These are phyloP conservation scores for Lycopodina hypogea DNA, from an alignment of 37 sponge, comb jelly and placozoan genomes.

Conservation along the genomic window DNA sequence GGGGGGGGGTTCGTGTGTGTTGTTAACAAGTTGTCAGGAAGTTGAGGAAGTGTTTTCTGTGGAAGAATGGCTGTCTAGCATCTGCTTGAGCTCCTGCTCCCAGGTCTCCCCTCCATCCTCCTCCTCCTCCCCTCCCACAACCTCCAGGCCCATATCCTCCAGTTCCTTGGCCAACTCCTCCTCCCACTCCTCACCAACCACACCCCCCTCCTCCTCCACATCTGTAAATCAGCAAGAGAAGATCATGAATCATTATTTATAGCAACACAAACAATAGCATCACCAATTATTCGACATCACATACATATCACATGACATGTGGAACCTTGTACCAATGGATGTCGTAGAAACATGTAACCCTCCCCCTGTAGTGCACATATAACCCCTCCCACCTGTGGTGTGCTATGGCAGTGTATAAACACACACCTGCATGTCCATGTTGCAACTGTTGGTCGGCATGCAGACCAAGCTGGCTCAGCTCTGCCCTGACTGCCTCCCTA, in stretches of 20 bases:
- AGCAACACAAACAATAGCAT: no score
- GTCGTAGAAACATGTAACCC: no score
- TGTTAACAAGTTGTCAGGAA: no score
- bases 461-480: slow-evolving; percentile 73
- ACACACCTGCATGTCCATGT: no score
- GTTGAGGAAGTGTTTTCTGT: no score
- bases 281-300: slow-evolving; percentile 8
- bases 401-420: no score
- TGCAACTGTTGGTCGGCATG: not conserved
- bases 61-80: slow-evolving; percentile 63
- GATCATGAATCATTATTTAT: no score
- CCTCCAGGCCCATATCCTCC: slow-evolving; percentile 49
- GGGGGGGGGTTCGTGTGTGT: no score
- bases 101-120: slow-evolving; percentile 52
- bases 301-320: no score
- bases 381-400: no score
- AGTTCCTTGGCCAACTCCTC: slow-evolving; percentile 33
- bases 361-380: no score
- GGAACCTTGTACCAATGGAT: no score
- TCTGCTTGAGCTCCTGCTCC: slow-evolving; percentile 78
- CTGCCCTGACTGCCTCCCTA: slow-evolving; percentile 49
- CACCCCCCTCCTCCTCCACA: slow-evolving; percentile 12
- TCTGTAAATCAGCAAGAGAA: not conserved
- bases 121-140: slow-evolving; percentile 30
- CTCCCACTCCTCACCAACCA: slow-evolving; percentile 19